Conservation (phyloP, 2,113 vertebrate species). For the Eublepharis macularius region DNA sequence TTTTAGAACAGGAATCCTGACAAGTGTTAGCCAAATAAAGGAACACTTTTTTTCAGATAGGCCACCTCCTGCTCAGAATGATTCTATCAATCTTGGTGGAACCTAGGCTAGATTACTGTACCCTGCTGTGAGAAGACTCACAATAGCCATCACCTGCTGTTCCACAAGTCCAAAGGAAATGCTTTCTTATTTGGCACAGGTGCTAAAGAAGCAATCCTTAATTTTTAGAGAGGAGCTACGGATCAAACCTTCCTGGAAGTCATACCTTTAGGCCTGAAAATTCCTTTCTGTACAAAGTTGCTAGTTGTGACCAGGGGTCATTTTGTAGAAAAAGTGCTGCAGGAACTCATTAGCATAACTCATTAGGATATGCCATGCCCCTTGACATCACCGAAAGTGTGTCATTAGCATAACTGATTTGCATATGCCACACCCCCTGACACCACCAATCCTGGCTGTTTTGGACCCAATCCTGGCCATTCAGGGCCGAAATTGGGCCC, state of each 20-base stretch:
- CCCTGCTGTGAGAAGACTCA: no score
- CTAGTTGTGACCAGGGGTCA: no score
- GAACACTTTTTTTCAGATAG: constrained; percentile 9
- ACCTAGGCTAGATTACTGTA: neutral
- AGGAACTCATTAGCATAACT: no score
- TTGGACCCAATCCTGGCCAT: no score
- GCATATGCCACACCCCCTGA: no score
- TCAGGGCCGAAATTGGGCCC: no score
- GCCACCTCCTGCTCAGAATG: neutral
- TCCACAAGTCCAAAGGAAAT: neutral
- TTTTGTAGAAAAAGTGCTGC: no score
- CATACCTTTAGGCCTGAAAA: neutral
- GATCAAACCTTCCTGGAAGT: neutral
- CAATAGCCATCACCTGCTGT: neutral
- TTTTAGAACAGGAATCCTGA: constrained; percentile 32
- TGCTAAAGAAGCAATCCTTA: neutral
- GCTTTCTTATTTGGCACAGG: neutral
- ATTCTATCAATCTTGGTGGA: neutral
- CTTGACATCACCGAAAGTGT: no score
- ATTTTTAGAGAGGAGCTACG: neutral
- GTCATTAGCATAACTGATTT: no score
- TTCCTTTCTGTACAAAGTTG: no score
- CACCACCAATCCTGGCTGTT: no score
- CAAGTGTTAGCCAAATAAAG: neutral
- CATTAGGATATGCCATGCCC: no score